These are phyloP conservation scores for Galerucella nymphaeae DNA, from an alignment of 2,888 invertebrate species.

Conservation along the genomic window DNA sequence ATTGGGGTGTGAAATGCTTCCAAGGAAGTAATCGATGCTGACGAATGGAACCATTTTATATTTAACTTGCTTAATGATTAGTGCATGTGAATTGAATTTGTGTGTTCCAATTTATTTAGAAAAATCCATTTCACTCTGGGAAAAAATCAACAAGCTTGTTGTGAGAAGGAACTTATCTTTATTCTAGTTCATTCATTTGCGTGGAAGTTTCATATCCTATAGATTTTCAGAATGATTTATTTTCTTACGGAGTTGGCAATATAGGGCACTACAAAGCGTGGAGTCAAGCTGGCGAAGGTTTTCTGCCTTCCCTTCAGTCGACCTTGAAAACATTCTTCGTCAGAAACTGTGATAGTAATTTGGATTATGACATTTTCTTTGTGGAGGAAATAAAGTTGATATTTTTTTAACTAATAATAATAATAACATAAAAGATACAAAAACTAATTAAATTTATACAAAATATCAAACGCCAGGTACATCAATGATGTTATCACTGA, in stretches of 20 bases:
- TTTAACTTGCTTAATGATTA: too few relatives aligned
- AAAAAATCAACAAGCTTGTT: neutral
- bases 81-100: neutral
- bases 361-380: neutral
- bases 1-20: too few relatives aligned
- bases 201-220: constrained; percentile 16
- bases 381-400: neutral
- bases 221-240: constrained; percentile 31
- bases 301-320: neutral
- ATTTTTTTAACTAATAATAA: neutral
- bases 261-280: constrained; percentile 23
- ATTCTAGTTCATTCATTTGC: constrained; percentile 11
- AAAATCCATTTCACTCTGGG: neutral
- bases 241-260: constrained; percentile 16
- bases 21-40: too few relatives aligned
- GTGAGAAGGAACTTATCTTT: neutral
- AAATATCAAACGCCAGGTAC: too few relatives aligned
- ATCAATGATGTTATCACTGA: too few relatives aligned
- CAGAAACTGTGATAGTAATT: neutral
- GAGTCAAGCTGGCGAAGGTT: constrained; percentile 31
- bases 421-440: too few relatives aligned
- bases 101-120: neutral
- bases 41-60: too few relatives aligned
- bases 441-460: too few relatives aligned
- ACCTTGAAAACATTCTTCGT: neutral